phyloP scores from a whole-genome alignment of 2,888 invertebrate species.

The Drosophila kambysellisi region DNA sequence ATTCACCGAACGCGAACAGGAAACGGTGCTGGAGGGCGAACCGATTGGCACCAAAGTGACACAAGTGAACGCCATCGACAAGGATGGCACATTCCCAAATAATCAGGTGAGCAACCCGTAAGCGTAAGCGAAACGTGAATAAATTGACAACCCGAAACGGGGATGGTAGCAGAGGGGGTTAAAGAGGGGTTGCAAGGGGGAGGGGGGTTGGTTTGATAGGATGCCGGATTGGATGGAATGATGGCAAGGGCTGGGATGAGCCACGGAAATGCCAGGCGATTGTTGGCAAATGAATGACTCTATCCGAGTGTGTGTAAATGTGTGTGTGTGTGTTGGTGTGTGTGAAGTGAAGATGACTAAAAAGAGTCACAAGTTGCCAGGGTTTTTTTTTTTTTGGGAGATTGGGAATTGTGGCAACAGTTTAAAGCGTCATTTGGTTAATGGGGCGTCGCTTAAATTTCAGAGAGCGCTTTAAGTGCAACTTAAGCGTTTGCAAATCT shows the following conservation, averaged over 20 bases:
- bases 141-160: slow-evolving; percentile 16
- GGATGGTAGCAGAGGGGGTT: neutral
- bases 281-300: slow-evolving; percentile 65
- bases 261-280: slow-evolving; percentile 60
- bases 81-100: slow-evolving; percentile 97
- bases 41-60: slow-evolving; percentile 97
- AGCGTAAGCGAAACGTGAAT: slow-evolving; percentile 8
- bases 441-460: slow-evolving; percentile 20
- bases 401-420: neutral
- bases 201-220: neutral
- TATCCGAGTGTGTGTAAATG: neutral
- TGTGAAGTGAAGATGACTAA: slow-evolving; percentile 13
- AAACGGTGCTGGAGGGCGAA: slow-evolving; percentile 97
- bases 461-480: slow-evolving; percentile 1
- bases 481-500: slow-evolving; percentile 11
- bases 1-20: slow-evolving; percentile 97
- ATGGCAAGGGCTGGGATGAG: neutral
- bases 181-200: neutral
- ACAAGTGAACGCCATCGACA: slow-evolving; percentile 98
- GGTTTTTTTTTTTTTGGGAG: neutral
- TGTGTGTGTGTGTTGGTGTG: neutral
- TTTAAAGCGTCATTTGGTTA: slow-evolving; percentile 45
- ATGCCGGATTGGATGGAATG: neutral
- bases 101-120: slow-evolving; percentile 89
- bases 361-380: slow-evolving; percentile 22